Conservation (phyloP, 2,797 vertebrate species). For the Pangasius krempfi region DNA sequence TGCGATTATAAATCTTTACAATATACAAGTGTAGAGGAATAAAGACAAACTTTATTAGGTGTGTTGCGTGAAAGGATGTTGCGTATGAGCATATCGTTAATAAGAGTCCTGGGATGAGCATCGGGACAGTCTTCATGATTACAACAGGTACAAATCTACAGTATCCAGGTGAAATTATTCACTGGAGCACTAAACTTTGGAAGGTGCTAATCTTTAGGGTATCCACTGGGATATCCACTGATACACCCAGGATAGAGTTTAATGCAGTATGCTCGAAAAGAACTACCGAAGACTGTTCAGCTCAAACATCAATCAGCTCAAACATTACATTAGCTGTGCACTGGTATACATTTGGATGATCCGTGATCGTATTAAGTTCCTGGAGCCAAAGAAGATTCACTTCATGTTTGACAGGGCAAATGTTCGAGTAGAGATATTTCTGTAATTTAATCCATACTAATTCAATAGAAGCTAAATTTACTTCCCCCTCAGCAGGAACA, state of each 20-base stretch:
- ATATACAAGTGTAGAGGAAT: neutral
- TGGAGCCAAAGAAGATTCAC: conserved; percentile 1
- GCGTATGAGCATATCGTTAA: neutral
- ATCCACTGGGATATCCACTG: neutral
- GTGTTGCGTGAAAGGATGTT: neutral
- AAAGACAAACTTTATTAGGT: neutral
- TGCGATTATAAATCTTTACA: neutral
- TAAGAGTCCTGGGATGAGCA: neutral
- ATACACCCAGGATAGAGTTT: conserved; percentile 15
- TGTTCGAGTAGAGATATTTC: conserved; percentile 3
- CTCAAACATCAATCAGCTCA: neutral
- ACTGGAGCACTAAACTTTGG: neutral
- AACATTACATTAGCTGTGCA: neutral
- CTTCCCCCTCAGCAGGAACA: neutral
- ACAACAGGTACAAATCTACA: neutral
- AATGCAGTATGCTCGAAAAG: neutral
- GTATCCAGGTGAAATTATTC: neutral
- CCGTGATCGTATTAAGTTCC: neutral
- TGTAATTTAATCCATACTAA: conserved; percentile 36
- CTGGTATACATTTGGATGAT: neutral
- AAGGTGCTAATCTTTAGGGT: neutral
- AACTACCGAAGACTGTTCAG: neutral
- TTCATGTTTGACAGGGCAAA: conserved; percentile 6
- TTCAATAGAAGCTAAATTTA: conserved; percentile 27
- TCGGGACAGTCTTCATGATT: neutral